These are phyloP conservation scores for Eugnorisma glareosa DNA, from an alignment of 2,888 invertebrate genomes.

Conservation along the genomic window DNA sequence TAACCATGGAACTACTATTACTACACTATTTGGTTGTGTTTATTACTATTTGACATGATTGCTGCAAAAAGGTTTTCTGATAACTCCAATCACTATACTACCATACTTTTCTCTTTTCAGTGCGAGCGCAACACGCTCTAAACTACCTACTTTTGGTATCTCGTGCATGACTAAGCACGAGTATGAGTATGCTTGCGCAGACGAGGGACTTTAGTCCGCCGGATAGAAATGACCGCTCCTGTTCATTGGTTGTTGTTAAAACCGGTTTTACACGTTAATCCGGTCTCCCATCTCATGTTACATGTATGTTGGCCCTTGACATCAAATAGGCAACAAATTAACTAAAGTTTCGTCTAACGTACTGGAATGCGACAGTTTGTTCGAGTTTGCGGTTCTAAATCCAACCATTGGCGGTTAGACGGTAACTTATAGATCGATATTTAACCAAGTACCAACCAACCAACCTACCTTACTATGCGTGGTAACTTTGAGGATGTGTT, in stretches of 20 bases:
- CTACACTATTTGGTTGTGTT: too few species aligned
- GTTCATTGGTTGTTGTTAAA: too few species aligned
- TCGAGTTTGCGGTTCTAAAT: constrained; percentile 34
- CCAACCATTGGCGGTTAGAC: constrained; percentile 7
- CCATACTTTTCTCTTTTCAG: too few species aligned
- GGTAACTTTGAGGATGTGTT: constrained; percentile 10
- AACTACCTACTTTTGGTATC: too few species aligned
- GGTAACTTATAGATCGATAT: constrained; percentile 43
- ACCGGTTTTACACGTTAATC: neutral
- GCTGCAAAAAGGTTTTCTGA: too few species aligned
- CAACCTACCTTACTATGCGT: neutral
- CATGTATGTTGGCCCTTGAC: neutral
- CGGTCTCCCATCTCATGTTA: neutral
- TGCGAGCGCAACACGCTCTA: neutral
- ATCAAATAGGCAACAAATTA: constrained; percentile 31
- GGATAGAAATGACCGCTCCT: too few species aligned
- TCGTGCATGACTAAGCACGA: too few species aligned
- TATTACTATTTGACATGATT: too few species aligned
- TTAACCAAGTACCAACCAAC: neutral
- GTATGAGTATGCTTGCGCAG: too few species aligned
- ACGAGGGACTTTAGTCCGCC: too few species aligned
- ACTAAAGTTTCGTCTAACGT: constrained; percentile 18
- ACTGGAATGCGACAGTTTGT: constrained; percentile 26
- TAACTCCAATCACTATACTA: too few species aligned
- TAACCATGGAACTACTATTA: too few species aligned